Evolutionary conservation across 2,888 invertebrate species (phyloP).

Genomic region (Theodoxus fluviatilis): DNA sequence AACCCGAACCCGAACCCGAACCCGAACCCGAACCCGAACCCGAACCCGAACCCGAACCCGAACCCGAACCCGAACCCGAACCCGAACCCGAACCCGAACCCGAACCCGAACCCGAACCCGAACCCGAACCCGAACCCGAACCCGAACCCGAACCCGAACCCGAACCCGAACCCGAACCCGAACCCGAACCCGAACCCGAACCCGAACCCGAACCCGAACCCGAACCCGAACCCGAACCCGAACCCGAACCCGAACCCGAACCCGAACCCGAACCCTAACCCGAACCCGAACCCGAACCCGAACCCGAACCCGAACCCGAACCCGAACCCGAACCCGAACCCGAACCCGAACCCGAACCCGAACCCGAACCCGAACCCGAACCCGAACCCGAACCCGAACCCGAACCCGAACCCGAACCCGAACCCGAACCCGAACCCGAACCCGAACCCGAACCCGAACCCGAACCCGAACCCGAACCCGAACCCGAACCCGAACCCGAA

Average conservation of each 20-base stretch:
- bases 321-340: slow-evolving; percentile 6
- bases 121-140: slow-evolving; percentile 6
- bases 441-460: slow-evolving; percentile 14
- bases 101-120: not conserved
- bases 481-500: slow-evolving; percentile 16
- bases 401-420: slow-evolving; percentile 16
- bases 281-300: slow-evolving; percentile 2
- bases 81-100: slow-evolving; percentile 3
- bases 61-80: slow-evolving; percentile 1
- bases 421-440: slow-evolving; percentile 16
- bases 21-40: slow-evolving; percentile 6
- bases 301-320: slow-evolving; percentile 2
- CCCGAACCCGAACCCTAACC: slow-evolving; percentile 10
- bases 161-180: not conserved
- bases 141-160: not conserved
- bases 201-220: not conserved
- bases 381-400: slow-evolving; percentile 5
- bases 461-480: slow-evolving; percentile 16
- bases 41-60: not conserved
- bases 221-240: not conserved
- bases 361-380: slow-evolving; percentile 6
- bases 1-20: not conserved
- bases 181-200: not conserved
- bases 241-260: not conserved
- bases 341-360: slow-evolving; percentile 1